These are phyloP conservation scores for Micromesistius poutassou DNA, from an alignment of 2,797 vertebrate species.

Conservation along the genomic window DNA sequence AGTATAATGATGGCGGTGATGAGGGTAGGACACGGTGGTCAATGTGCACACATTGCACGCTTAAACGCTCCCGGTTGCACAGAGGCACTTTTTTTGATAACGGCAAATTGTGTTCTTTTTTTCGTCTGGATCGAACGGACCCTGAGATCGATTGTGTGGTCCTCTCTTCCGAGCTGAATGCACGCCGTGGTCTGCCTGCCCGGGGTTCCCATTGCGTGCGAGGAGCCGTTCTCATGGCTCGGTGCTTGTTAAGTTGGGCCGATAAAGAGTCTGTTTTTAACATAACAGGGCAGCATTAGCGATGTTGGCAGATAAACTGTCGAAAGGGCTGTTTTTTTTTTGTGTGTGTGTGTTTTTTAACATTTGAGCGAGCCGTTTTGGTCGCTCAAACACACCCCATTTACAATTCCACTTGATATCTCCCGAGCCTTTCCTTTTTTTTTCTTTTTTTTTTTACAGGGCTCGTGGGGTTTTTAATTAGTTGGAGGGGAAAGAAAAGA, in stretches of 20 bases:
- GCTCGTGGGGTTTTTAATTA: conserved; percentile 69
- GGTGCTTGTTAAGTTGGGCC: conserved; percentile 47
- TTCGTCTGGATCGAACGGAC: conserved; percentile 14
- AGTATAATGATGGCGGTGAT: conserved; percentile 53
- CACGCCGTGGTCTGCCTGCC: conserved; percentile 15
- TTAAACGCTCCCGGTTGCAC: conserved; percentile 17
- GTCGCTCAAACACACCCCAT: conserved; percentile 30
- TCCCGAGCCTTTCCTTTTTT: conserved; percentile 35
- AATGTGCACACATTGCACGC: conserved; percentile 30
- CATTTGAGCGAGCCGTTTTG: conserved; percentile 42
- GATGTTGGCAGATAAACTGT: conserved; percentile 63
- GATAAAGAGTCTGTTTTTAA: conserved; percentile 69
- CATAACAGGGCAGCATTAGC: conserved; percentile 60
- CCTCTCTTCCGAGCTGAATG: conserved; percentile 15
- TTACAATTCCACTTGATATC: conserved; percentile 57
- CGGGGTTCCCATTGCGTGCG: conserved; percentile 51
- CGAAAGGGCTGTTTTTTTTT: conserved; percentile 52
- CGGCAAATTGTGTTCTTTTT: neutral
- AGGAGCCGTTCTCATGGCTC: conserved; percentile 57
- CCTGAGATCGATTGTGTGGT: neutral
- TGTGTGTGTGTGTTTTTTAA: conserved; percentile 26
- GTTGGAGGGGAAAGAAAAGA: conserved; percentile 60
- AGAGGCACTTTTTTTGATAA: neutral
- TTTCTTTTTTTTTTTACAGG: conserved; percentile 56
- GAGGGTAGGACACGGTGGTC: conserved; percentile 46